A percentile compares a stretch with the other conserved stretches of the same genome.
Conservation (phyloP, 1,140 invertebrate genomes). For the Tetranychus urticae region DNA sequence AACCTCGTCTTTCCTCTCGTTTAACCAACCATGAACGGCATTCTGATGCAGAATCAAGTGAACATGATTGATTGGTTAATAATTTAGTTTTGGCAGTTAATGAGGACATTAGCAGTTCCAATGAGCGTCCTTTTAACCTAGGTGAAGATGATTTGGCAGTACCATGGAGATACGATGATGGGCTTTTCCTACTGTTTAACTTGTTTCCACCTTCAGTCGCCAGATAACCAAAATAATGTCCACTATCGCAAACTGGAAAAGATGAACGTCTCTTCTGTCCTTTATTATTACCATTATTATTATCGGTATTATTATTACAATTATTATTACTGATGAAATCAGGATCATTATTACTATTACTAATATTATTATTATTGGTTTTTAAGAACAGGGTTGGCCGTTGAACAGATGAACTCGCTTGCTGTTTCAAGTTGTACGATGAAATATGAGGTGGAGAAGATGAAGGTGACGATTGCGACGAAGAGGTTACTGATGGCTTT, state of each 20-base stretch:
- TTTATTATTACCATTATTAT: not conserved
- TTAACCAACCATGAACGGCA: not conserved
- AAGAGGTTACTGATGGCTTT: not conserved
- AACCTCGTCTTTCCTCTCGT: constrained; percentile 1
- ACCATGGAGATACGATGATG: not conserved
- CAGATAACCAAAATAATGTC: not conserved
- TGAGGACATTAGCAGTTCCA: not conserved
- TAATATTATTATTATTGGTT: too few species aligned
- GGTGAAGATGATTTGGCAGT: not conserved
- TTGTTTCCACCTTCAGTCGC: not conserved
- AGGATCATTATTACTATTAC: not conserved
- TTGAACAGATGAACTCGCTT: too few species aligned
- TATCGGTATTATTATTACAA: too few species aligned
- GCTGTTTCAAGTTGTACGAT: too few species aligned
- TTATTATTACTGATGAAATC: too few species aligned
- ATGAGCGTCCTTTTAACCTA: not conserved
- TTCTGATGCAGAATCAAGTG: not conserved
- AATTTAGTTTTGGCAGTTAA: not conserved
- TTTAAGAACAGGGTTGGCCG: not conserved
- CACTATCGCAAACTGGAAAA: constrained; percentile 2
- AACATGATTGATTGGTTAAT: constrained; percentile 2
- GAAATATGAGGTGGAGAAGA: not conserved
- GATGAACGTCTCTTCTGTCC: constrained; percentile 3
- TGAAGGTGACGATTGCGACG: not conserved
- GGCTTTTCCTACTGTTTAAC: not conserved